Percentiles rank a stretch among this genome's conserved stretches.
Evolutionary conservation across 2,888 invertebrate species (phyloP).

Genomic region (Andrena praecox): DNA sequence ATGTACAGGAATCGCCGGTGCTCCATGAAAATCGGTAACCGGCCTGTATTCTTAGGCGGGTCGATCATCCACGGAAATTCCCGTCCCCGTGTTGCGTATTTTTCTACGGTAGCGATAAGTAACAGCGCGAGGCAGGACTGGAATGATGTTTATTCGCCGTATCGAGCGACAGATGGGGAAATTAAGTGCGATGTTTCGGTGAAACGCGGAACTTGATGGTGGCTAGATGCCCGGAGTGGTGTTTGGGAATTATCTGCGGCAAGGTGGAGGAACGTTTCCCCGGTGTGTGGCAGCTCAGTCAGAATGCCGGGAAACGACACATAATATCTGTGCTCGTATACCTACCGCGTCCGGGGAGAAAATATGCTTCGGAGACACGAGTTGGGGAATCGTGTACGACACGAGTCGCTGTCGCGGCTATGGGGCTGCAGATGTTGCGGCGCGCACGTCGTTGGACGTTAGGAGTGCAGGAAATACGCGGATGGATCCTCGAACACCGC

Average conservation of each 20-base stretch:
- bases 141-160: no score
- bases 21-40: conserved; percentile 35
- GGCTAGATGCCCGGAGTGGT: not conserved
- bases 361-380: conserved; percentile 11
- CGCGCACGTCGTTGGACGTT: conserved; percentile 11
- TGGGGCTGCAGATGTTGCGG: conserved; percentile 6
- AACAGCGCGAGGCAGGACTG: not conserved
- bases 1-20: conserved; percentile 14
- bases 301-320: conserved; percentile 7
- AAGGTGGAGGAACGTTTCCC: not conserved
- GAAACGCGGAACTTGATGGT: not conserved
- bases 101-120: not conserved
- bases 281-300: not conserved
- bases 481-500: conserved; percentile 18
- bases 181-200: not conserved
- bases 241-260: not conserved
- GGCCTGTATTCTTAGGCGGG: conserved; percentile 14
- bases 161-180: not conserved
- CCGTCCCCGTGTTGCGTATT: not conserved
- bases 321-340: conserved; percentile 19
- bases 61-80: conserved; percentile 16
- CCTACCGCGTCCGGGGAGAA: conserved; percentile 2
- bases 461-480: conserved; percentile 17
- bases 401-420: conserved; percentile 1
- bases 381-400: conserved; percentile 34